phyloP scores from a whole-genome alignment of 2,888 invertebrate genomes.

The Caenorhabditis wallacei region DNA sequence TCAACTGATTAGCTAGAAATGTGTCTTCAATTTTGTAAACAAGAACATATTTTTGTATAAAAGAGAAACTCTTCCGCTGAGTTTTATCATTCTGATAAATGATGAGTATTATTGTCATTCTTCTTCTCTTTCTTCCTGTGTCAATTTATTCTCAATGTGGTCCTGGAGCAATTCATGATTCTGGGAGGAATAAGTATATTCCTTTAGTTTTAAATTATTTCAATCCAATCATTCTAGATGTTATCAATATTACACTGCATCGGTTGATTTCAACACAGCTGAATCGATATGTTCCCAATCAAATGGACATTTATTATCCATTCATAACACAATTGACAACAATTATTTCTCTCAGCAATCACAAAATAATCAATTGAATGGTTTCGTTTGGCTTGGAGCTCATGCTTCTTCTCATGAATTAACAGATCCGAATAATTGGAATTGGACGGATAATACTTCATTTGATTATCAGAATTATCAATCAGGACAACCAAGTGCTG shows the following conservation, averaged over 20 bases:
- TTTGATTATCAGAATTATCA: constrained; percentile 54
- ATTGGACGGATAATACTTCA: constrained; percentile 41
- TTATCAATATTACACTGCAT: not conserved
- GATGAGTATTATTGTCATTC: not conserved
- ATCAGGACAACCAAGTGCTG: constrained; percentile 19
- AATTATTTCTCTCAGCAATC: constrained; percentile 27
- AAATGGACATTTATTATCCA: constrained; percentile 30
- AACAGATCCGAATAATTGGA: constrained; percentile 32
- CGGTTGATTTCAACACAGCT: constrained; percentile 28
- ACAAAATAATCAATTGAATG: constrained; percentile 9
- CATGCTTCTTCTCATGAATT: constrained; percentile 18
- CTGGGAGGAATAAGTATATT: not conserved
- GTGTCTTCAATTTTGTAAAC: no score
- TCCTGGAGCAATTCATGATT: not conserved
- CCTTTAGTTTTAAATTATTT: not conserved
- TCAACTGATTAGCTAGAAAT: not conserved
- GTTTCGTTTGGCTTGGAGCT: constrained; percentile 45
- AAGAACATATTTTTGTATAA: no score
- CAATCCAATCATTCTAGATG: not conserved
- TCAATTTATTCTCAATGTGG: not conserved
- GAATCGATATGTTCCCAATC: constrained; percentile 36
- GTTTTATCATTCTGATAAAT: not conserved
- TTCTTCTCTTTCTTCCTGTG: not conserved
- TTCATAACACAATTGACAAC: constrained; percentile 44
- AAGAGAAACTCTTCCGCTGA: no score